Evolutionary conservation across 2,113 vertebrate species (phyloP), one percentile per base, ranked within the genome.

Genomic region (Glaucomys volans): DNA sequence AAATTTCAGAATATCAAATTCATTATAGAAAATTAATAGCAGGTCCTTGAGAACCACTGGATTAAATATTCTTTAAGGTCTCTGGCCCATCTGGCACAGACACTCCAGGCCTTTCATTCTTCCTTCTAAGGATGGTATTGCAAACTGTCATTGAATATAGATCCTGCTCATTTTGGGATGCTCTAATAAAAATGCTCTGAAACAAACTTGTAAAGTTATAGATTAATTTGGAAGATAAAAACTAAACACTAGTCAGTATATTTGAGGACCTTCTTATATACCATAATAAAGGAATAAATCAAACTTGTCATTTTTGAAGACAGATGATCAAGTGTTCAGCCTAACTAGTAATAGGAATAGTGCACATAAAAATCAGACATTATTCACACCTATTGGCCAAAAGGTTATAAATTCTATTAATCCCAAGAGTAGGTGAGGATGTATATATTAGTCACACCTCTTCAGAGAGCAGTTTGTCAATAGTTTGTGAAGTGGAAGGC

Each of bases 231-330:
- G 28, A 85, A 91, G 74, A 50, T 54, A 74, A 94, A 95, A 80
- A 54, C 69, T 69, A 83, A 79, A 57, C 32, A 74, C 50, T 83
- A 67, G 77, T 62, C 35, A 74, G 40, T 76, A 47, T 66, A 66
- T 95, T 91, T 85, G 80, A 90, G 30, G 81, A 82, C 14, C 57
- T 88, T 95, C 92, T 92, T 91, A 74, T 87, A 83, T 71, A 77
- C 44, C 54, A 35, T 54, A 66, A 50, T 80, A 77, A 88, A 92
- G 77, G 80, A 69, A n/a, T 26, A 96, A 79, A 81, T 95, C 40
- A 50, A 76, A 66, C 54, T 84, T 90, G 26, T 94, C 50, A 50
- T 64, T 90, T 89, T 91, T 81, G 40, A 88, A 96, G 77, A 76
- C 66, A 69, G 35, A 66, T 83, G 50, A 81, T 81, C 57, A 83